Conservation (phyloP, 2,888 invertebrate genomes). For the Megalurothrips usitatus region DNA sequence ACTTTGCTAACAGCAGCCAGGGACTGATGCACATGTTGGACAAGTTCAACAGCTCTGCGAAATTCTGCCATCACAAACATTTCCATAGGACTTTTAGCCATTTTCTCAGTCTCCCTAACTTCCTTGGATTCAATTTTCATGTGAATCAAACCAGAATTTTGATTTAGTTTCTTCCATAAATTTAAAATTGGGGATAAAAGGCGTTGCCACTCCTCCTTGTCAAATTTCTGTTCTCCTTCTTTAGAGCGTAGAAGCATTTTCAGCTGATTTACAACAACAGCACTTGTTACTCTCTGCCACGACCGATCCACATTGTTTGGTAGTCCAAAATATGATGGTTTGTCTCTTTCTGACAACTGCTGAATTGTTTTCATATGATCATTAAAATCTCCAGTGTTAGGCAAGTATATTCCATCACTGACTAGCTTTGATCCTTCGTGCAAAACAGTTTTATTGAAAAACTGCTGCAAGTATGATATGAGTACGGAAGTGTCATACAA, state of each 20-base stretch:
- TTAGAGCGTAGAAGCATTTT: slow-evolving; percentile 41
- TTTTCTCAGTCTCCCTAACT: slow-evolving; percentile 56
- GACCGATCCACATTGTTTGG: slow-evolving; percentile 82
- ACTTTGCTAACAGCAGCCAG: slow-evolving; percentile 58
- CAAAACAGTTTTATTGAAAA: slow-evolving; percentile 55
- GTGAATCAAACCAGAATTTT: slow-evolving; percentile 40
- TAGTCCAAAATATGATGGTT: slow-evolving; percentile 72
- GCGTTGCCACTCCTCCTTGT: slow-evolving; percentile 51
- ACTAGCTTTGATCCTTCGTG: slow-evolving; percentile 58
- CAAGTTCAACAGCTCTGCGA: slow-evolving; percentile 53
- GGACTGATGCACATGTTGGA: slow-evolving; percentile 58
- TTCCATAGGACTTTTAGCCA: slow-evolving; percentile 52
- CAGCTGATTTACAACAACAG: slow-evolving; percentile 58
- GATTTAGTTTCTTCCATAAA: slow-evolving; percentile 77
- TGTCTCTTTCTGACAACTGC: slow-evolving; percentile 65
- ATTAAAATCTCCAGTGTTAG: slow-evolving; percentile 55
- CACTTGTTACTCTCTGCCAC: slow-evolving; percentile 68
- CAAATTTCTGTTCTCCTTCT: slow-evolving; percentile 29
- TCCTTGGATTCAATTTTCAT: slow-evolving; percentile 45
- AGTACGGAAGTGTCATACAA: slow-evolving; percentile 65
- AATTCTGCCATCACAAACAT: slow-evolving; percentile 62
- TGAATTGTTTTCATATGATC: slow-evolving; percentile 63
- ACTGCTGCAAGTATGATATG: slow-evolving; percentile 60
- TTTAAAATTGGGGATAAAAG: slow-evolving; percentile 65
- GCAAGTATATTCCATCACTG: slow-evolving; percentile 51